Base-by-base conservation (phyloP, 2,797 vertebrate genomes). In the Danio jaintianensis region DNA sequence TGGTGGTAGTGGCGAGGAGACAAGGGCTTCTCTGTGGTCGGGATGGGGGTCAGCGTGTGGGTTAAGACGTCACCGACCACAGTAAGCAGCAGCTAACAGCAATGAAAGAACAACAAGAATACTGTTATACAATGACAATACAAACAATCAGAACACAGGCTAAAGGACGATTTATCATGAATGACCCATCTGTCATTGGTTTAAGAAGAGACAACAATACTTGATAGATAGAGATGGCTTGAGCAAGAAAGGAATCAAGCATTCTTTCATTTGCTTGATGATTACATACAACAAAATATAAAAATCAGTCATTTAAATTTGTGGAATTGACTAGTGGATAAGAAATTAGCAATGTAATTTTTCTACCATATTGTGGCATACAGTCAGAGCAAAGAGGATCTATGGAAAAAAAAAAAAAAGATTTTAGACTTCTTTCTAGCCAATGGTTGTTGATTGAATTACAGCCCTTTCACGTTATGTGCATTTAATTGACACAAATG, bases 1-100 rank as follows among this genome's bases (percentile, higher is more conserved):
- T 97, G 94, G 84, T 79, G 93, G 85, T 99, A 98, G 71, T 94
- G 96, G 83, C 93, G 95, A 22, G 92, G 80, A 10, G 94, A 91
- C 50, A 96, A 93, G 84, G 85, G 75, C 11, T 47, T 87, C 64
- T 89, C 86, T 71, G 89, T 88, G 76, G 92, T 93, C 68, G 92
- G 89, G 82, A 91, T 92, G 36, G 91, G 88, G 29, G 93, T 90
- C 86, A 91, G 80, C 0, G 86, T 88, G 86, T 94, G 92, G 87
- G 94, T 91, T 3, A 88, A 89, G 81, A 93, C 45, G 47, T 89
- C 89, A 87, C 91, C 91, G 75, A 96, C 87, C 86, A 95, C 80
- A 22, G 86, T 89, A 89, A 91, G 88, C 87, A 98, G 92, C 86
- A 96, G 89, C 96, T 97, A 91, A 86, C 20, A 64, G 43, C 10